phyloP scores from a whole-genome alignment of 2,888 invertebrate genomes.

The Tiliacea citrago region DNA sequence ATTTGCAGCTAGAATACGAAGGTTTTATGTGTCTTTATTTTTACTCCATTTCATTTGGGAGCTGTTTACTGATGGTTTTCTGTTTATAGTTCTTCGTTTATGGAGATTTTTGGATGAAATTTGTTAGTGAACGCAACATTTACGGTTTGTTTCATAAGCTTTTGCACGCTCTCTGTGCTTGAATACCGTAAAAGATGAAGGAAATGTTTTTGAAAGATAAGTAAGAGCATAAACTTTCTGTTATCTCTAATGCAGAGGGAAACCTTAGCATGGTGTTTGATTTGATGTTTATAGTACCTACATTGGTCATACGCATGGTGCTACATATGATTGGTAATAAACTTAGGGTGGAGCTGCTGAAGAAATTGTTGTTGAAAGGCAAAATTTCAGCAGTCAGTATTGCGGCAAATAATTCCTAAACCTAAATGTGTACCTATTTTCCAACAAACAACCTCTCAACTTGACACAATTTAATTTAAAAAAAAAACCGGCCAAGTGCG shows the following conservation, averaged over 20 bases:
- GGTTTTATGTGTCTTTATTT: constrained; percentile 49
- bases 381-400: neutral
- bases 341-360: neutral
- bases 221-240: neutral
- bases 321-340: neutral
- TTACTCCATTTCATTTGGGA: constrained; percentile 44
- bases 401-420: neutral
- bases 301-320: neutral
- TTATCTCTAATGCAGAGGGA: neutral
- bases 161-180: neutral
- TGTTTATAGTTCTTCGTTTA: constrained; percentile 33
- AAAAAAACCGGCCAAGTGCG: neutral
- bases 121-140: neutral
- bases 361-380: neutral
- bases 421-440: neutral
- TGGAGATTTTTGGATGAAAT: neutral
- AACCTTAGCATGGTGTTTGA: too few relatives aligned
- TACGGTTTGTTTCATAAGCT: neutral
- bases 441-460: neutral
- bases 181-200: neutral
- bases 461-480: neutral
- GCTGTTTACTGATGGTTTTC: constrained; percentile 28
- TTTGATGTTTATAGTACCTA: neutral
- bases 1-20: constrained; percentile 47
- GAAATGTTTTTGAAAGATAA: neutral